Conservation (phyloP, 2,797 vertebrate genomes). For the Australoheros facetus region DNA sequence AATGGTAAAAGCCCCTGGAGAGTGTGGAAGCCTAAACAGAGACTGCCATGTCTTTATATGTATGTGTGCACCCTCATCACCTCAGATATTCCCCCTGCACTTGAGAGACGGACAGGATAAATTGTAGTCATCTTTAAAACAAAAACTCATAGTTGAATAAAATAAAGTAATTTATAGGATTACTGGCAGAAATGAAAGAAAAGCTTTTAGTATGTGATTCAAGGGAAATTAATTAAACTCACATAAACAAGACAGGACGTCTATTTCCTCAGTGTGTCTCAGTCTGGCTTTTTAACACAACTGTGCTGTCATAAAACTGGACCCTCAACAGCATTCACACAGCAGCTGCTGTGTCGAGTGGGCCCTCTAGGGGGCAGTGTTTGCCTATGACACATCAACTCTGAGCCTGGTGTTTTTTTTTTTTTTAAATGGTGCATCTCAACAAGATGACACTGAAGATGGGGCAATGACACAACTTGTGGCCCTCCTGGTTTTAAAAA, state of each 20-base stretch:
- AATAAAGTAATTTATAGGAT: conserved; percentile 41
- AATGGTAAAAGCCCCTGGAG: conserved; percentile 16
- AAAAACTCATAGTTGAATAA: conserved; percentile 46
- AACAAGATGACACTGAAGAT: conserved; percentile 18
- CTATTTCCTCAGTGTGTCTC: conserved; percentile 1
- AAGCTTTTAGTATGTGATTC: conserved; percentile 13
- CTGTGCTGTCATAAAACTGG: conserved; percentile 9
- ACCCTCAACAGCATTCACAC: conserved; percentile 37
- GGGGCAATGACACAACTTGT: conserved; percentile 47
- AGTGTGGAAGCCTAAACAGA: conserved; percentile 27
- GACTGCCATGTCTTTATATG: conserved; percentile 12
- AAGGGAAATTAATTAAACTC: not conserved
- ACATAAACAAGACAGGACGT: not conserved
- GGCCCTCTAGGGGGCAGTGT: conserved; percentile 66
- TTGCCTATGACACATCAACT: conserved; percentile 66
- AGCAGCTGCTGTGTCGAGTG: conserved; percentile 42
- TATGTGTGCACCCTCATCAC: conserved; percentile 30
- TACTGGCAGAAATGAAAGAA: conserved; percentile 40
- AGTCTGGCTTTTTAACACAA: conserved; percentile 26
- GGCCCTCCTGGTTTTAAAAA: conserved; percentile 53
- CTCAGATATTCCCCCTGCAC: conserved; percentile 38
- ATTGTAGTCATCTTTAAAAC: conserved; percentile 46
- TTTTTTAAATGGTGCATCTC: conserved; percentile 23
- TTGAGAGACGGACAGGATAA: conserved; percentile 31
- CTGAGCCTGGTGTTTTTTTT: conserved; percentile 38